phyloP scores from a whole-genome alignment of 2,113 vertebrate genomes.

The Bettongia penicillata region DNA sequence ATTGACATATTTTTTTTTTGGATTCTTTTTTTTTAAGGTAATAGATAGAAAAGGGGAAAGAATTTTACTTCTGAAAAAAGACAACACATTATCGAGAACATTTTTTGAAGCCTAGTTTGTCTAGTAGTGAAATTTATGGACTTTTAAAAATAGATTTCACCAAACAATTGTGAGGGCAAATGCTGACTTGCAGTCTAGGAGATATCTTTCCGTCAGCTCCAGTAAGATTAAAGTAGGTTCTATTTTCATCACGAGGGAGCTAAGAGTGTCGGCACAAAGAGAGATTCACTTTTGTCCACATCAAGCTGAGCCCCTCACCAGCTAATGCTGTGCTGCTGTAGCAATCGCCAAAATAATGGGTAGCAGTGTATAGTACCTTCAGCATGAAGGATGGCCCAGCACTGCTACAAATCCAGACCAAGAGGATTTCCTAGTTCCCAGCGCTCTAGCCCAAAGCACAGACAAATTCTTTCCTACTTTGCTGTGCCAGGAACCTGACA shows the following conservation, averaged over 20 bases:
- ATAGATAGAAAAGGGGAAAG: not conserved
- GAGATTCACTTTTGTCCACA: slow-evolving; percentile 79
- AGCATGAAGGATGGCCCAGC: slow-evolving; percentile 77
- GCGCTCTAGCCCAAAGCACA: slow-evolving; percentile 63
- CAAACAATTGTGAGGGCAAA: slow-evolving; percentile 81
- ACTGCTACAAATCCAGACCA: slow-evolving; percentile 69
- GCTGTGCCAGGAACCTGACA: slow-evolving; percentile 80
- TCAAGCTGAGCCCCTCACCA: slow-evolving; percentile 77
- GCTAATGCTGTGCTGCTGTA: slow-evolving; percentile 71
- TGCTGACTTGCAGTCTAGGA: slow-evolving; percentile 84
- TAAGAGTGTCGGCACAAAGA: slow-evolving; percentile 75
- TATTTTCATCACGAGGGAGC: slow-evolving; percentile 79
- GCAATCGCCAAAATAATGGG: slow-evolving; percentile 77
- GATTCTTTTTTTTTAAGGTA: slow-evolving; percentile 36
- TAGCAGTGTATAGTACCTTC: slow-evolving; percentile 68
- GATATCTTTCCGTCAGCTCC: slow-evolving; percentile 78
- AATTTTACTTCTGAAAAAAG: slow-evolving; percentile 61
- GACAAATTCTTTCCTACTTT: slow-evolving; percentile 74
- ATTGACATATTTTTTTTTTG: not conserved
- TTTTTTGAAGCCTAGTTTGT: slow-evolving; percentile 68
- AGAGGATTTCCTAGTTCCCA: slow-evolving; percentile 80
- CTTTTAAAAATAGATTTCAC: slow-evolving; percentile 85
- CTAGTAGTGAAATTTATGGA: slow-evolving; percentile 78
- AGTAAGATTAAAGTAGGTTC: slow-evolving; percentile 81
- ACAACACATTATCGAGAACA: slow-evolving; percentile 51